Conservation (phyloP, 2,797 vertebrate species). For the Telmatherina bonti region DNA sequence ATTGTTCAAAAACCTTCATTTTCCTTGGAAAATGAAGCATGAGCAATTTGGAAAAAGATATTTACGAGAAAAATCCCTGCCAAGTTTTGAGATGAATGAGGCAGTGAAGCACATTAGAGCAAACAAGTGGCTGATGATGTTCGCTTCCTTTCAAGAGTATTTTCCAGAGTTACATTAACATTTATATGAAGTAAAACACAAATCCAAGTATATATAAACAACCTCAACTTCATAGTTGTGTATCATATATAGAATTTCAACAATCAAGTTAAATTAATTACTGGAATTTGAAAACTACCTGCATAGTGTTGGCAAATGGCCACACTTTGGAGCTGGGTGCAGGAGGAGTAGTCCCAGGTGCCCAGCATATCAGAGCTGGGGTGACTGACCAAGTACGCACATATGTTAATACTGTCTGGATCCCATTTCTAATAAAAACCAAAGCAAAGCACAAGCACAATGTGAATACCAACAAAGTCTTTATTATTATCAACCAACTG, state of each 20-base stretch:
- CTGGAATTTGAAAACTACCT: conserved; percentile 77
- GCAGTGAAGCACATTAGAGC: neutral
- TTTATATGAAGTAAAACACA: neutral
- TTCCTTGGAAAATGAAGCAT: neutral
- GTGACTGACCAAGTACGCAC: conserved; percentile 87
- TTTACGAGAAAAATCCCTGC: neutral
- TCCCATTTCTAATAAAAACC: conserved; percentile 77
- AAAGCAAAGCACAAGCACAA: neutral
- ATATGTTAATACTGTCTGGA: conserved; percentile 83
- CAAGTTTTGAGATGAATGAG: neutral
- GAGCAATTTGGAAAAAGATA: too few relatives aligned
- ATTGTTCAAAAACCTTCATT: neutral
- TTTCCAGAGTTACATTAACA: neutral
- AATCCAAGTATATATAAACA: conserved; percentile 1
- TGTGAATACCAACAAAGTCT: neutral
- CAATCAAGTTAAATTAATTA: neutral
- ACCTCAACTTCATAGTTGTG: neutral
- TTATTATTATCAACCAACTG: neutral
- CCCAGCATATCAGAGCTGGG: conserved; percentile 87
- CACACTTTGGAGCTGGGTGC: conserved; percentile 79
- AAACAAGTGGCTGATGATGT: neutral
- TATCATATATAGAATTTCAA: neutral
- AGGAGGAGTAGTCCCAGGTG: conserved; percentile 92
- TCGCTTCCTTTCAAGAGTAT: conserved; percentile 1
- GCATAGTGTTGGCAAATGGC: conserved; percentile 88